Evolutionary conservation across 1,140 invertebrate species (phyloP), one percentile per base, ranked within the genome.

Genomic region (Dolichoris vasculosae): DNA sequence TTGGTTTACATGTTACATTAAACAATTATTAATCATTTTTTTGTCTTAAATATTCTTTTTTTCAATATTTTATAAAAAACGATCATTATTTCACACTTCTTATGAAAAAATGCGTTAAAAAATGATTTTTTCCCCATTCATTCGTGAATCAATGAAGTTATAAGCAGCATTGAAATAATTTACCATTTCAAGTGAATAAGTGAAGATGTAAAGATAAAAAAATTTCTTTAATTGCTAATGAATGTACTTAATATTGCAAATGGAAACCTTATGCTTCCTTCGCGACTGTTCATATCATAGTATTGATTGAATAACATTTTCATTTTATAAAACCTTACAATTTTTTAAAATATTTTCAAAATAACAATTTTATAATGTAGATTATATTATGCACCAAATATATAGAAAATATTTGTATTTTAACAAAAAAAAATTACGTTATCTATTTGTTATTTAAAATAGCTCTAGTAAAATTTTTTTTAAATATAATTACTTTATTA

Each of bases 101-200:
- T 9, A 11, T 13, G 32, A 20, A 43, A 43, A n/a, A 43, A 73
- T 43, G 69, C 13, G 69, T 73, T 73, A 73, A 43, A 43, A 73
- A 17, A 73, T n/a, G 17, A 7, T 1, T 59, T 73, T 35, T 15
- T 35, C n/a, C 17, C 69, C 69, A 73, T 73, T 73, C 69, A 73
- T 73, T 73, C 69, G 40, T 73, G 69, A 73, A 73, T 43, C 2
- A 73, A 73, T 73, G 69, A 43, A 13, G n/a, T 30, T 71, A 26
- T 40, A 40, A 71, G 63, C 20, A 67, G 9, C 30, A 32, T 32
- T 67, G n/a, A 67, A 32, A 35, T 67, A 67, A 67, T 67, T 67
- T 9, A 67, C 9, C 15, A 32, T 9, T 26, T 6, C 23, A 26
- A 26, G 13, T 59, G 55, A 55, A 55, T 11, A 20, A 55, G 20